Conservation (phyloP, 2,797 vertebrate genomes). For the Chiroxiphia lanceolata region DNA sequence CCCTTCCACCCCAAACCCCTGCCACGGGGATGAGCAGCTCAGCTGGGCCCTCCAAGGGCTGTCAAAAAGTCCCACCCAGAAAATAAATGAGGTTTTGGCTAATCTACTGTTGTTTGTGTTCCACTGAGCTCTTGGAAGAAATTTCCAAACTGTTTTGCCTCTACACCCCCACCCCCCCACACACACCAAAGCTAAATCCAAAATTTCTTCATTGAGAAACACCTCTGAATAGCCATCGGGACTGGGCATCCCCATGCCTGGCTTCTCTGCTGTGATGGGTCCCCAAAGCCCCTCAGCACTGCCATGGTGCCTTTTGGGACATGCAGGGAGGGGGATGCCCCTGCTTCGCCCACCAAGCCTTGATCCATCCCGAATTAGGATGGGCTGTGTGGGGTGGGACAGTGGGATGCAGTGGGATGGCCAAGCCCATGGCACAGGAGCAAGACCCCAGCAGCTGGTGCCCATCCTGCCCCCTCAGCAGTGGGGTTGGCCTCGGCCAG, state of each 20-base stretch:
- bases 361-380: rapidly evolving
- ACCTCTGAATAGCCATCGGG: neutral
- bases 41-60: neutral
- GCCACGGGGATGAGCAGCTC: rapidly evolving
- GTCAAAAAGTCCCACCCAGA: neutral
- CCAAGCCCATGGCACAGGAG: neutral
- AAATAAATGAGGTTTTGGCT: neutral
- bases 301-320: rapidly evolving
- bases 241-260: neutral
- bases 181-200: neutral
- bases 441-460: neutral
- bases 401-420: rapidly evolving
- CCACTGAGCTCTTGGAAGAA: neutral
- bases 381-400: neutral
- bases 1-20: neutral
- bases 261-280: rapidly evolving
- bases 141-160: neutral
- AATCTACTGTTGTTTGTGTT: neutral
- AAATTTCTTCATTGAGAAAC: neutral
- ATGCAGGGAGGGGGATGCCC: rapidly evolving
- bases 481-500: rapidly evolving
- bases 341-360: neutral
- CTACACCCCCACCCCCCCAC: too few relatives aligned
- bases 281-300: rapidly evolving
- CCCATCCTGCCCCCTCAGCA: neutral